Evolutionary conservation across 2,888 invertebrate species (phyloP), one percentile per base, ranked within the genome.

Genomic region (Trilocha varians): DNA sequence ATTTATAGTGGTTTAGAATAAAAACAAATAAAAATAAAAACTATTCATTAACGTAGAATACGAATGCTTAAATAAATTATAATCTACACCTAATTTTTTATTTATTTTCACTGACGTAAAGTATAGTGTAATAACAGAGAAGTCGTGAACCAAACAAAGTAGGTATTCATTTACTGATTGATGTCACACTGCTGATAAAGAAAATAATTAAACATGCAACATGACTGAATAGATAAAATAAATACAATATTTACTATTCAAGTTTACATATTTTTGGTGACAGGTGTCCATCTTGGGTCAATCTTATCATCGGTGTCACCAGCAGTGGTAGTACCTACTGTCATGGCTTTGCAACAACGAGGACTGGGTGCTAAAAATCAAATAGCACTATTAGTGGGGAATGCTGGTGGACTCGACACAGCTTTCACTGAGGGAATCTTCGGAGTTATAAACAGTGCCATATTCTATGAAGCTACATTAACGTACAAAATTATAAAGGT

Each of bases 261-360:
- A 16, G 18, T 37, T 11, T 16, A 34, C 14, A 3, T 14, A 34
- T 13, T 15, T 37, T 25, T 37, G 13, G 15, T 37, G 45, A 3
- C 59, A 89, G 89, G 89, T 32, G 87, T 96, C 42, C 89, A 97
- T 50, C 85, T 97, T 25, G 97, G 96, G 6, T 89, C 93, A 40
- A 92, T 96, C 39, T 86, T 96, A 42, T 93, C 96, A 0, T 98
- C 98, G 2, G 98, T 99, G 1, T 96, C 97, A 0, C 98, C 98
- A 3, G 98, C 98, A 1, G 95, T 99, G 3, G 93, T 98, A 4
- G 97, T 98, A 1, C 97, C 98, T 0, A 94, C 94, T 45, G 89
- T 96, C 35, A 89, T 95, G 65, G 87, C 91, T 32, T 83, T 98
- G 16, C 89, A 93, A 16, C 88, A 89, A 34, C 91, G 91, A 69